A percentile compares a stretch with the other conserved stretches of the same genome.
phyloP scores from a whole-genome alignment of 2,888 invertebrate genomes.

The Pyrrhosoma nymphula region DNA sequence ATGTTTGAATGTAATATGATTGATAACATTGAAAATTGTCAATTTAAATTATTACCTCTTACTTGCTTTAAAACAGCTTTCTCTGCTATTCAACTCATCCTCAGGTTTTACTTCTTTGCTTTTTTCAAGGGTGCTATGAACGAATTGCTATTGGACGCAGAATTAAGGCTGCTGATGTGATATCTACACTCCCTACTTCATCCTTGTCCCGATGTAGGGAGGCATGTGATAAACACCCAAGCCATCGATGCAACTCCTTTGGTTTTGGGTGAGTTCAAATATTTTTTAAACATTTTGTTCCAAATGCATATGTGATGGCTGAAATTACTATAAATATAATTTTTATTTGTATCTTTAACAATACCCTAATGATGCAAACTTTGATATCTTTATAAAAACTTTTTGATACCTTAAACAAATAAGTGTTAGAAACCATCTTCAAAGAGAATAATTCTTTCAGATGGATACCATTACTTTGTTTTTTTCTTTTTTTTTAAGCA shows the following conservation, averaged over 20 bases:
- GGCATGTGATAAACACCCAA: conserved; percentile 19
- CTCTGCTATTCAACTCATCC: too few relatives aligned
- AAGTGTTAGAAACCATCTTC: too few relatives aligned
- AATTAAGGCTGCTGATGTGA: conserved; percentile 29
- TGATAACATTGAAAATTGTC: background rate
- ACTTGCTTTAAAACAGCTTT: background rate
- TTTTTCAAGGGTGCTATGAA: conserved; percentile 25
- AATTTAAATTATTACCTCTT: background rate
- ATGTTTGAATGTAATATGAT: too few relatives aligned
- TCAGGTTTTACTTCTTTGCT: background rate
- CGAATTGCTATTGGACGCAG: conserved; percentile 48
- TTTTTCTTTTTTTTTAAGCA: too few relatives aligned
- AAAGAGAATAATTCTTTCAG: too few relatives aligned
- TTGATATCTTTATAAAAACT: too few relatives aligned
- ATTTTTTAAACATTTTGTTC: background rate
- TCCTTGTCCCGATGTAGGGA: conserved; percentile 5
- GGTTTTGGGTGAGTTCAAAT: background rate
- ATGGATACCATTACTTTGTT: too few relatives aligned
- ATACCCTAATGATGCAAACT: background rate
- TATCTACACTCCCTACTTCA: background rate
- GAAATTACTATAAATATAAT: too few relatives aligned
- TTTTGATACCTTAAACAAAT: too few relatives aligned
- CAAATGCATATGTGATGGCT: too few relatives aligned
- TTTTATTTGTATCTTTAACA: too few relatives aligned
- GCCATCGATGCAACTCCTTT: conserved; percentile 20